Conservation (phyloP, 2,113 vertebrate genomes). For the Neomonachus schauinslandi region DNA sequence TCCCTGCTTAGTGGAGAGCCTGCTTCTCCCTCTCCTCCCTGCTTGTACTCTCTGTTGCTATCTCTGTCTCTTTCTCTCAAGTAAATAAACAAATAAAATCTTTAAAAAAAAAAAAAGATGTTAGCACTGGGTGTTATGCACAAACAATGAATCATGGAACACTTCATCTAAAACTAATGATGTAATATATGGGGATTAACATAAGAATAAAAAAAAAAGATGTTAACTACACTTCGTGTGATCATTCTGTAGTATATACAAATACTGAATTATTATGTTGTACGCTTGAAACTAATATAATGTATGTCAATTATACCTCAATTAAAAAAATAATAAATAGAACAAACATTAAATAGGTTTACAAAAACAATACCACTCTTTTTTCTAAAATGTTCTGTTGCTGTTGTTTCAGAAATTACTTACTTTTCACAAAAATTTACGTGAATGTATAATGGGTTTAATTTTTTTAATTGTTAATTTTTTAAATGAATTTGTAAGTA, state of each 20-base stretch:
- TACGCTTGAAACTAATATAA: background rate
- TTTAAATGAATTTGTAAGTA: constrained; percentile 12
- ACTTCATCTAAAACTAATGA: too few species aligned
- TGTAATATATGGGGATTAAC: too few species aligned
- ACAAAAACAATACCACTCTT: background rate
- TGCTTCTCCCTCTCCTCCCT: background rate
- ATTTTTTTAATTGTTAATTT: background rate
- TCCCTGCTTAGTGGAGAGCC: background rate
- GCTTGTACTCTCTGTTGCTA: background rate
- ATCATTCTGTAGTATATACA: background rate
- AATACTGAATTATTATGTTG: background rate
- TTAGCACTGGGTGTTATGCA: too few species aligned
- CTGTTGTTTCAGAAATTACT: background rate
- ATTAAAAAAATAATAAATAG: background rate
- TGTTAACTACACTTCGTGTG: background rate
- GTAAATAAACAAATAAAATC: background rate
- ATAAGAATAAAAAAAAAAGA: background rate
- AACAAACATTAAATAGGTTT: background rate
- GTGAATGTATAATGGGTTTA: background rate
- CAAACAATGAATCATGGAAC: too few species aligned
- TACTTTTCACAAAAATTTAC: constrained; percentile 19
- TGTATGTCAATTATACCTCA: background rate
- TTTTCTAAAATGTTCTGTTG: background rate
- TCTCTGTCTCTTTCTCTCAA: background rate
- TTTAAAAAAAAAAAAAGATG: background rate